Percentiles rank a stretch among this genome's conserved stretches.
phyloP scores from a whole-genome alignment of 1,140 invertebrate genomes.

The Bombus huntii region DNA sequence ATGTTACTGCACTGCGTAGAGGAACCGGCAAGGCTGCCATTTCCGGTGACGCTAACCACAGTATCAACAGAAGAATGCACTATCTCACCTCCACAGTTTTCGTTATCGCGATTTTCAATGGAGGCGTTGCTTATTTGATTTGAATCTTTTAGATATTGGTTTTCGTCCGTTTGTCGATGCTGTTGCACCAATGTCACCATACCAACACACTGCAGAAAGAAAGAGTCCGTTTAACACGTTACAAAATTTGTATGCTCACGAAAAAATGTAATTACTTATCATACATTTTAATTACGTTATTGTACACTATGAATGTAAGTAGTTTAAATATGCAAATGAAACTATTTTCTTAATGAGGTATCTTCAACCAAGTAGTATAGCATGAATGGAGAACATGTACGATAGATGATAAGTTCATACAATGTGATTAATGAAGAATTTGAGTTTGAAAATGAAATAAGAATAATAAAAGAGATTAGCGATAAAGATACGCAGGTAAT shows the following conservation, averaged over 20 bases:
- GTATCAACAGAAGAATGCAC: not conserved
- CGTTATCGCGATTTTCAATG: not conserved
- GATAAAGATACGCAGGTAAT: not conserved
- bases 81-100: not conserved
- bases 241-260: not conserved
- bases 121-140: not conserved
- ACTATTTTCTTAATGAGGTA: not conserved
- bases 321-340: not conserved
- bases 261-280: too few relatives aligned
- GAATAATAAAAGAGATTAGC: not conserved
- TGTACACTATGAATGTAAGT: not conserved
- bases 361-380: not conserved
- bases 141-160: constrained; percentile 47
- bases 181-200: constrained; percentile 68
- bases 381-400: not conserved
- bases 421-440: not conserved
- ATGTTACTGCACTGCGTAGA: constrained; percentile 68
- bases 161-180: constrained; percentile 45
- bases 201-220: constrained; percentile 29
- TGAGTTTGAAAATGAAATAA: not conserved
- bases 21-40: constrained; percentile 41
- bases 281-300: too few relatives aligned
- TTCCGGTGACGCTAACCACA: constrained; percentile 3
- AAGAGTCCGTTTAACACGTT: not conserved
- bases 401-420: not conserved